A percentile compares a stretch with the other conserved stretches of the same genome.
Evolutionary conservation across 1,140 invertebrate species (phyloP).

Genomic region (Cydia pomonella): DNA sequence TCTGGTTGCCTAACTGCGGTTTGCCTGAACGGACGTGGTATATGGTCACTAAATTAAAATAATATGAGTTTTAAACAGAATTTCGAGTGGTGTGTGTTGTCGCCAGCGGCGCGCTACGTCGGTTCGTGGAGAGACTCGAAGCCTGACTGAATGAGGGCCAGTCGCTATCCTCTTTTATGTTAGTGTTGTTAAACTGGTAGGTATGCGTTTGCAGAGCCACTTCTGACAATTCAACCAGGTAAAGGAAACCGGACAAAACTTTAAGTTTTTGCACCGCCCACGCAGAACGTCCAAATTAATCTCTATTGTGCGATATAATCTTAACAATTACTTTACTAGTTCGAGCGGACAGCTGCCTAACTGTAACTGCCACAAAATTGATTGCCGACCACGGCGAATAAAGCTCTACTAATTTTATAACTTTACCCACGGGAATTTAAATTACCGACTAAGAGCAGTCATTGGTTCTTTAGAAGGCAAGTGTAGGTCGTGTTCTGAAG

Average conservation of each 20-base stretch:
- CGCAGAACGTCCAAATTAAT: constrained; percentile 40
- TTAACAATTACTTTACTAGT: constrained; percentile 23
- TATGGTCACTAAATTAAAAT: neutral
- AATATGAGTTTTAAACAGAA: neutral
- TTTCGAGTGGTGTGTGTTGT: constrained; percentile 33
- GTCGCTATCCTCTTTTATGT: constrained; percentile 76
- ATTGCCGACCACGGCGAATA: neutral
- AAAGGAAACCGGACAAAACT: constrained; percentile 45
- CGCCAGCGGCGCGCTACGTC: constrained; percentile 50
- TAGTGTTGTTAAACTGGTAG: constrained; percentile 70
- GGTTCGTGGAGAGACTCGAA: constrained; percentile 48
- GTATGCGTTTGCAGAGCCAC: constrained; percentile 56
- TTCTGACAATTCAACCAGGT: constrained; percentile 47
- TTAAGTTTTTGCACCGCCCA: constrained; percentile 47
- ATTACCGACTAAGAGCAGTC: no score
- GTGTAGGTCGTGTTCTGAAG: no score
- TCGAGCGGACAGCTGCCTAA: neutral
- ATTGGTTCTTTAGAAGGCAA: no score
- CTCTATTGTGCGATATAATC: constrained; percentile 49
- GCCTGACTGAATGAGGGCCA: constrained; percentile 65
- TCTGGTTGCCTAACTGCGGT: neutral
- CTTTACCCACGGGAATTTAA: neutral
- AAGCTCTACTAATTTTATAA: neutral
- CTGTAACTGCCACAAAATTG: constrained; percentile 9
- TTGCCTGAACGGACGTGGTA: neutral